Evolutionary conservation across 2,797 vertebrate genomes (phyloP).

Genomic region (Adelosebastes latens): DNA sequence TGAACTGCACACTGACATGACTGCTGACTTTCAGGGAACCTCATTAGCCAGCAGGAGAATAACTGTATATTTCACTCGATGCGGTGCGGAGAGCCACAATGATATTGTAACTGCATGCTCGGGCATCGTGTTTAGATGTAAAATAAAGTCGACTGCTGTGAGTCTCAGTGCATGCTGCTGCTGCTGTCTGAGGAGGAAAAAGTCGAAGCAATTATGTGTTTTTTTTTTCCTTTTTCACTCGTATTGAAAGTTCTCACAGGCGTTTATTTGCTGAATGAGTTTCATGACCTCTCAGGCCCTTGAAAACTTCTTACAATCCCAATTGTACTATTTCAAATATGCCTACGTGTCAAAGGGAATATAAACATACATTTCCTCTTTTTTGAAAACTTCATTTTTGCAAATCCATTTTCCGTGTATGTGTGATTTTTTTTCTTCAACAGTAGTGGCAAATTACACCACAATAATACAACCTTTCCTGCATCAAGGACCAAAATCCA

Average conservation of each 20-base stretch:
- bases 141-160: slow-evolving; percentile 16
- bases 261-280: slow-evolving; percentile 36
- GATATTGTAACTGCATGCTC: background rate
- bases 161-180: background rate
- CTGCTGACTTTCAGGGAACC: slow-evolving; percentile 20
- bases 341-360: background rate
- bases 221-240: background rate
- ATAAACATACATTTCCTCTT: slow-evolving; percentile 19
- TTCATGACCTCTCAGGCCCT: slow-evolving; percentile 16
- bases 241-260: slow-evolving; percentile 10
- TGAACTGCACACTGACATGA: slow-evolving; percentile 4
- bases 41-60: slow-evolving; percentile 26
- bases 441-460: background rate
- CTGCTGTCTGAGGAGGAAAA: background rate
- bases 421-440: background rate
- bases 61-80: slow-evolving; percentile 6
- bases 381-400: background rate
- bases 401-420: background rate
- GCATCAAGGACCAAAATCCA: background rate
- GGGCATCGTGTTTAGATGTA: slow-evolving; percentile 27
- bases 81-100: background rate
- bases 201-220: slow-evolving; percentile 12
- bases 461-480: background rate
- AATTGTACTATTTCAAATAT: slow-evolving; percentile 11
- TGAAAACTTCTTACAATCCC: slow-evolving; percentile 19